Evolutionary conservation across 2,113 vertebrate genomes (phyloP).

Genomic region (Gobio gobio): DNA sequence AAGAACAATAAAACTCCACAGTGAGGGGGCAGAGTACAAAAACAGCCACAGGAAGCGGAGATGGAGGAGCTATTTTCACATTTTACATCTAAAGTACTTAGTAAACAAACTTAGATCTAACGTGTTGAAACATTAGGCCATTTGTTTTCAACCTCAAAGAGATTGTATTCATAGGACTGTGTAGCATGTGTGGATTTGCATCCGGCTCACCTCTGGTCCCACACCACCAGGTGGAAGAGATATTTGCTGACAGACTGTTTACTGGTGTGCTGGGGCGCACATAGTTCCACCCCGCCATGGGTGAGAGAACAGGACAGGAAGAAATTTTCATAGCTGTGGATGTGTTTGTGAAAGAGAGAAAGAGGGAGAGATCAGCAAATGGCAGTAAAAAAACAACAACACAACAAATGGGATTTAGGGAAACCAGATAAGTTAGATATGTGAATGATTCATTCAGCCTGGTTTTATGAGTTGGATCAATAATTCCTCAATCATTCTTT

Average conservation of each 20-base stretch:
- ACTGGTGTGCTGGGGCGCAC: slow-evolving; percentile 89
- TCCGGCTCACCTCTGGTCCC: slow-evolving; percentile 92
- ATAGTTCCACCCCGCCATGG: slow-evolving; percentile 90
- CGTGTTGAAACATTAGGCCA: background rate
- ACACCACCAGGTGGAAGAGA: slow-evolving; percentile 96
- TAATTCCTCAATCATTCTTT: background rate
- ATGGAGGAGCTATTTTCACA: background rate
- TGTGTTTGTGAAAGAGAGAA: slow-evolving; percentile 4
- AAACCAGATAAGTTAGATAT: background rate
- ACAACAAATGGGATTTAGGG: no score
- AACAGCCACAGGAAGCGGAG: slow-evolving; percentile 43
- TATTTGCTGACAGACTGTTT: slow-evolving; percentile 91
- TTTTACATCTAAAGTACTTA: background rate
- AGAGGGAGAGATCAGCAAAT: slow-evolving; percentile 2
- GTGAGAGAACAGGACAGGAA: slow-evolving; percentile 96
- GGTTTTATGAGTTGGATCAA: background rate
- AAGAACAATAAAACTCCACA: slow-evolving; percentile 34
- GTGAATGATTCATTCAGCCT: background rate
- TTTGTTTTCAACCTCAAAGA: background rate
- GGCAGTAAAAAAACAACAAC: no score
- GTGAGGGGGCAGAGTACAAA: background rate
- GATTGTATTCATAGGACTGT: background rate
- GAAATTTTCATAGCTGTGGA: slow-evolving; percentile 90
- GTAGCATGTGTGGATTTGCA: background rate
- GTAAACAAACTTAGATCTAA: slow-evolving; percentile 15